Evolutionary conservation across 2,797 vertebrate genomes (phyloP).

Genomic region (Nannoperca obscura): DNA sequence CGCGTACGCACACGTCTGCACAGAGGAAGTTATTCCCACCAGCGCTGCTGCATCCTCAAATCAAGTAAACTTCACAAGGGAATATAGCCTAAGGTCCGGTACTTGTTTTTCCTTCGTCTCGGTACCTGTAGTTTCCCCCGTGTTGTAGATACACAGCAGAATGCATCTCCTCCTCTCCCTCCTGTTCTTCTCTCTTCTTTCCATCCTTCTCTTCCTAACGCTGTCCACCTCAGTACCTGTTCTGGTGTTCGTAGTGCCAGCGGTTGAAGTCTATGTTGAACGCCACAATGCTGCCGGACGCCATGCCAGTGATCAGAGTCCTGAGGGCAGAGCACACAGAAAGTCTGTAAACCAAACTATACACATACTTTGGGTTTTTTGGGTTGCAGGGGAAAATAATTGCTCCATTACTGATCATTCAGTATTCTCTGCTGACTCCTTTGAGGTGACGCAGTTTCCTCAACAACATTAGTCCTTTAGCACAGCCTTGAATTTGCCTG

Average conservation of each 20-base stretch:
- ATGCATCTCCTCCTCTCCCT: constrained; percentile 48
- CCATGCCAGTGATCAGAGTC: constrained; percentile 99
- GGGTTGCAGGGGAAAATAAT: background rate
- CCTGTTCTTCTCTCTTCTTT: constrained; percentile 30
- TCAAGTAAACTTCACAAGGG: constrained; percentile 56
- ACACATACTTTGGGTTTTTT: background rate
- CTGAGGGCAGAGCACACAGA: constrained; percentile 76
- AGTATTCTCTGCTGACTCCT: background rate
- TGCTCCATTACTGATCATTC: background rate
- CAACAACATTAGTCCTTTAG: background rate
- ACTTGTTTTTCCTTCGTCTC: constrained; percentile 58
- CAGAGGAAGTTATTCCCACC: constrained; percentile 66
- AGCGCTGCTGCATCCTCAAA: constrained; percentile 58
- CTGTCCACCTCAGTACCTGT: constrained; percentile 92
- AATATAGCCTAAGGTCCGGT: constrained; percentile 64
- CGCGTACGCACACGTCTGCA: constrained; percentile 49
- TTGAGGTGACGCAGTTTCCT: constrained; percentile 14
- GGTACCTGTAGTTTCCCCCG: constrained; percentile 59
- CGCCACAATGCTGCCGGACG: constrained; percentile 98
- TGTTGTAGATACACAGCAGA: constrained; percentile 66
- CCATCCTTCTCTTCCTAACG: constrained; percentile 43
- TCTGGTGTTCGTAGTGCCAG: constrained; percentile 99
- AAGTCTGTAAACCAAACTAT: background rate
- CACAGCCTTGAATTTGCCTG: too few species aligned
- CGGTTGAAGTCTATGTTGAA: constrained; percentile 99